phyloP scores from a whole-genome alignment of 2,113 vertebrate genomes.

The Cygnus atratus region DNA sequence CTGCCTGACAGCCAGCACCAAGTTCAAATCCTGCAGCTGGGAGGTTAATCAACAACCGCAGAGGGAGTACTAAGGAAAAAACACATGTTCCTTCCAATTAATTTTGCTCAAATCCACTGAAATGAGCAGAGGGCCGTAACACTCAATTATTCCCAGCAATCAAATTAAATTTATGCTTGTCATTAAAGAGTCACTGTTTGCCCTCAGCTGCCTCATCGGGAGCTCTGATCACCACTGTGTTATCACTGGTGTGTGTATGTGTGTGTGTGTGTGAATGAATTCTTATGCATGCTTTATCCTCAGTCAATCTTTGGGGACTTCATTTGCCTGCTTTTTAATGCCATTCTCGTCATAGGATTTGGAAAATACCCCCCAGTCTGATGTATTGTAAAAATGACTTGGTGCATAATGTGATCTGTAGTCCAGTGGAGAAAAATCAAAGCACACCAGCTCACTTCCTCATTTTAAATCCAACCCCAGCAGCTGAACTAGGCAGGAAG shows the following conservation, averaged over 20 bases:
- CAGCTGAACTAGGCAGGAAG: not conserved
- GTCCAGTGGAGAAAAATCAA: not conserved
- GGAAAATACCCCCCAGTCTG: not conserved
- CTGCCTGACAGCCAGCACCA: not conserved
- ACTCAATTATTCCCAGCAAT: constrained; percentile 41
- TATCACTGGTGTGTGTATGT: not conserved
- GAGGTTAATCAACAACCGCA: not conserved
- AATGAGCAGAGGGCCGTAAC: not conserved
- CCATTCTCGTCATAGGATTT: not conserved
- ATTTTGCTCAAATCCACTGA: constrained; percentile 12
- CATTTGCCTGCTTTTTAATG: not conserved
- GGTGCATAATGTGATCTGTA: not conserved
- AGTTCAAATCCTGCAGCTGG: not conserved
- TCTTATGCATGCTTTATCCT: not conserved
- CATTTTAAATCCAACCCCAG: not conserved
- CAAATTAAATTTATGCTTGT: constrained; percentile 29
- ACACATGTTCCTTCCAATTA: constrained; percentile 9
- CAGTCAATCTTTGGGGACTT: not conserved
- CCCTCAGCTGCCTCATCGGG: not conserved
- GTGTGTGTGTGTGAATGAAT: not conserved
- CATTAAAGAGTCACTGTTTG: not conserved
- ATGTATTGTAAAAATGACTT: not conserved
- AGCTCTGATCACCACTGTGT: not conserved
- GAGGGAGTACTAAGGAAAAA: not conserved
- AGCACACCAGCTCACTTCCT: not conserved